Conservation (phyloP, 2,888 invertebrate species). For the Chironomus riparius region DNA sequence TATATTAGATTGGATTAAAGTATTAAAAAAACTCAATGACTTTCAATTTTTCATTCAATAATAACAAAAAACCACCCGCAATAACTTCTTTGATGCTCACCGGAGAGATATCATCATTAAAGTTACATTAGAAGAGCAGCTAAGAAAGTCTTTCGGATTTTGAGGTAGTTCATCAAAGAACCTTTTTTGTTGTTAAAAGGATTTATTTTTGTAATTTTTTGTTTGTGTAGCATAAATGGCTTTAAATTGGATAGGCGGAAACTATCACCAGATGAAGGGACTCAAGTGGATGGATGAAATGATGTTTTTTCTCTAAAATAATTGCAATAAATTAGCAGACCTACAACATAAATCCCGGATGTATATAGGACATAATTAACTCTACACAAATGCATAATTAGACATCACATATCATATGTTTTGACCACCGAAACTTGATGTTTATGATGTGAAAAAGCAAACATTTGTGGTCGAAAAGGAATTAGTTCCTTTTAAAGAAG, state of each 20-base stretch:
- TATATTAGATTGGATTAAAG: too few species aligned
- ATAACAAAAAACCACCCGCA: neutral
- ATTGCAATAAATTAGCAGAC: too few species aligned
- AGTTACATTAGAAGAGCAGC: neutral
- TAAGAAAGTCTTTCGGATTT: neutral
- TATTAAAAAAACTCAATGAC: neutral
- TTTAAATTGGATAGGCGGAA: too few species aligned
- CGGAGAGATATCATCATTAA: neutral
- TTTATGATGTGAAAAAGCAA: neutral
- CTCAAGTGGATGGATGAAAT: too few species aligned
- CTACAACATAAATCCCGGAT: too few species aligned
- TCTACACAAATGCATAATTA: too few species aligned
- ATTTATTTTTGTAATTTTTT: neutral
- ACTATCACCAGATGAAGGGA: too few species aligned
- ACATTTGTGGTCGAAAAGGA: neutral
- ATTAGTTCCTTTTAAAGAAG: neutral
- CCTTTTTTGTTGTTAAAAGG: neutral
- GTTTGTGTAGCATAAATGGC: too few species aligned
- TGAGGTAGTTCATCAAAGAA: too few species aligned
- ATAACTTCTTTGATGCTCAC: neutral
- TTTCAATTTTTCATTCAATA: neutral
- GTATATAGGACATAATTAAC: too few species aligned
- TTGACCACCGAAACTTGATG: neutral
- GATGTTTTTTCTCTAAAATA: too few species aligned
- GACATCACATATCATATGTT: too few species aligned